phyloP scores from a whole-genome alignment of 1,140 invertebrate genomes.

The Acromyrmex echinatior region DNA sequence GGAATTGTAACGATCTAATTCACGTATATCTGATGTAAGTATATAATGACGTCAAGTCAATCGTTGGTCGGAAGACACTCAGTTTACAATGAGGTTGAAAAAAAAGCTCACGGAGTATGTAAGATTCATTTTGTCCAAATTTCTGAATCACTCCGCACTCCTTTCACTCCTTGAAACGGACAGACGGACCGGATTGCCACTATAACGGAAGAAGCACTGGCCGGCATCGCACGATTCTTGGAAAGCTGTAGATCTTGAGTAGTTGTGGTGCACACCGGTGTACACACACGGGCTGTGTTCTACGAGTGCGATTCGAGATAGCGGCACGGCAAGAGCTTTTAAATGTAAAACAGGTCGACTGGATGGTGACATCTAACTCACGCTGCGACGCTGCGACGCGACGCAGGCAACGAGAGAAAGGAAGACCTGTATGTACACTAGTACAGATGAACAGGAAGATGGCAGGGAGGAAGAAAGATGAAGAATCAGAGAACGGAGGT shows the following conservation, averaged over 20 bases:
- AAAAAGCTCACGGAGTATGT: neutral
- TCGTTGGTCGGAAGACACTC: neutral
- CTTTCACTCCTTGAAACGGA: conserved; percentile 13
- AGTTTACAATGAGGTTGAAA: conserved; percentile 32
- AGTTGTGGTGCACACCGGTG: neutral
- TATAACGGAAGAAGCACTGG: conserved; percentile 6
- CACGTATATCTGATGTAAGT: neutral
- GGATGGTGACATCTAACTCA: conserved; percentile 79
- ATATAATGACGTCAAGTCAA: neutral
- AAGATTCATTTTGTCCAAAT: conserved; percentile 24
- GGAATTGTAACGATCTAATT: conserved; percentile 1
- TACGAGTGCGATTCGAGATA: conserved; percentile 53
- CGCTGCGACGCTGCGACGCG: neutral
- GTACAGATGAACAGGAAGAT: neutral
- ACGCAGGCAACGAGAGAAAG: conserved; percentile 10
- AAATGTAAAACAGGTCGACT: conserved; percentile 83
- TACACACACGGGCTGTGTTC: conserved; percentile 12
- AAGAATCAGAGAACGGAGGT: neutral
- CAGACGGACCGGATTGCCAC: conserved; percentile 1
- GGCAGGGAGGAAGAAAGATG: neutral
- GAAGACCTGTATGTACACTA: neutral
- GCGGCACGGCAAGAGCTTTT: conserved; percentile 76
- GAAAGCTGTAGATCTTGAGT: conserved; percentile 13
- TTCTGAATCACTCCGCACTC: conserved; percentile 34
- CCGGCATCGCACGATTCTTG: neutral